phyloP scores from a whole-genome alignment of 2,888 invertebrate genomes.

The Deroplatys truncata region DNA sequence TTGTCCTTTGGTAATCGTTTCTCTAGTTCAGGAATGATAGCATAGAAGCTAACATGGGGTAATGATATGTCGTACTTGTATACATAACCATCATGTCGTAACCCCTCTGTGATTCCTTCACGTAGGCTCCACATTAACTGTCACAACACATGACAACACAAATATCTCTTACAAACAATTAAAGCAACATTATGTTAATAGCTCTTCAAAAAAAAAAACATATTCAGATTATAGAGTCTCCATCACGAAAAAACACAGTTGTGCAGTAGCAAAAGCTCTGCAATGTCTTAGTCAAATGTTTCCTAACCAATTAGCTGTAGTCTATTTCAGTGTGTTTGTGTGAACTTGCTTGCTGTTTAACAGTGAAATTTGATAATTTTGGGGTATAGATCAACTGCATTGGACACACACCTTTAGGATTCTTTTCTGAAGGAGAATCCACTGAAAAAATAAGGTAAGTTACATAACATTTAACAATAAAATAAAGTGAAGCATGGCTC shows the following conservation, averaged over 20 bases:
- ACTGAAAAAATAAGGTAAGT: too few species aligned
- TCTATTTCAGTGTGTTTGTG: too few species aligned
- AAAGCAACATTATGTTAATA: not conserved
- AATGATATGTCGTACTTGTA: conserved; percentile 96
- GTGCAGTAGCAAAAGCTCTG: too few species aligned
- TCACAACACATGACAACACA: conserved; percentile 31
- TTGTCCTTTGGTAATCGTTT: conserved; percentile 57
- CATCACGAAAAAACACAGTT: too few species aligned
- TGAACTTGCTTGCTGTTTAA: not conserved
- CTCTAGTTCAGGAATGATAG: conserved; percentile 68
- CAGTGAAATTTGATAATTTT: not conserved
- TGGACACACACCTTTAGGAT: too few species aligned
- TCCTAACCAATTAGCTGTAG: too few species aligned
- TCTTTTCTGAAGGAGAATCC: too few species aligned
- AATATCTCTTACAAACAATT: not conserved
- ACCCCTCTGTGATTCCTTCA: conserved; percentile 76
- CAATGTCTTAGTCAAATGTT: too few species aligned
- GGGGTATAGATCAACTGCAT: too few species aligned
- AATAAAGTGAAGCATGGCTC: too few species aligned
- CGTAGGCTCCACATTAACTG: conserved; percentile 80
- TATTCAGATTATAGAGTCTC: not conserved
- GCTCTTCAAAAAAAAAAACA: not conserved
- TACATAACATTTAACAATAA: too few species aligned
- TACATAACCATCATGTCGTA: conserved; percentile 77
- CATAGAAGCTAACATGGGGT: conserved; percentile 78